phyloP scores from a whole-genome alignment of 2,113 vertebrate genomes.

The Hippoglossus stenolepis region DNA sequence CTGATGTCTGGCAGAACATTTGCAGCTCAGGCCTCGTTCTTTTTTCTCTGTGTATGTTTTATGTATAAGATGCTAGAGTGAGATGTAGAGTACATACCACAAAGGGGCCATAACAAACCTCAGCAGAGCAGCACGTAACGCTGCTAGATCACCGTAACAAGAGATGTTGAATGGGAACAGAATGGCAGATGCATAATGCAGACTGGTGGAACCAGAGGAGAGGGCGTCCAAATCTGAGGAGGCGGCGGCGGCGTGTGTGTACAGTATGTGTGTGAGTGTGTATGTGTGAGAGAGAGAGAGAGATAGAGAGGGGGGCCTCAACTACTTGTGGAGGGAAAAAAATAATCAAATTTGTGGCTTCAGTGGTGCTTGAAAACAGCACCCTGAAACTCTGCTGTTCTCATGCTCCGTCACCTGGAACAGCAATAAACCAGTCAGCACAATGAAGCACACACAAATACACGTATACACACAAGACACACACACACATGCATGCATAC shows the following conservation, averaged over 20 bases:
- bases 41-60: constrained; percentile 15
- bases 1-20: constrained; percentile 19
- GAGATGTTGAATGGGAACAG: constrained; percentile 40
- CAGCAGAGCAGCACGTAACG: constrained; percentile 18
- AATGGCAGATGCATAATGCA: constrained; percentile 58
- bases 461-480: background rate
- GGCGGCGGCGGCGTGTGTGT: constrained; percentile 20
- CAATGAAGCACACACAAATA: constrained; percentile 39
- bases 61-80: constrained; percentile 13
- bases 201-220: constrained; percentile 39
- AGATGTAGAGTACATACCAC: constrained; percentile 19
- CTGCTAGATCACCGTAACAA: constrained; percentile 45
- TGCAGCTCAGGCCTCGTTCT: background rate
- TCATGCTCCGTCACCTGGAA: constrained; percentile 73
- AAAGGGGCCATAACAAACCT: constrained; percentile 36
- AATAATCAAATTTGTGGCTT: constrained; percentile 79
- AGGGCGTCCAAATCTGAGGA: constrained; percentile 11
- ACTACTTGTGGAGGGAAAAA: constrained; percentile 67
- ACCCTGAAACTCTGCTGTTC: constrained; percentile 74
- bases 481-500: background rate
- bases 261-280: constrained; percentile 3
- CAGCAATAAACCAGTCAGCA: constrained; percentile 72
- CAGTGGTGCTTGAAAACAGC: constrained; percentile 78
- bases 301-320: background rate
- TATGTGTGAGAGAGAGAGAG: background rate